Percentiles rank a stretch among this genome's conserved stretches.
These are phyloP conservation scores for Neria commutata DNA, from an alignment of 2,888 invertebrate genomes.

Conservation along the genomic window DNA sequence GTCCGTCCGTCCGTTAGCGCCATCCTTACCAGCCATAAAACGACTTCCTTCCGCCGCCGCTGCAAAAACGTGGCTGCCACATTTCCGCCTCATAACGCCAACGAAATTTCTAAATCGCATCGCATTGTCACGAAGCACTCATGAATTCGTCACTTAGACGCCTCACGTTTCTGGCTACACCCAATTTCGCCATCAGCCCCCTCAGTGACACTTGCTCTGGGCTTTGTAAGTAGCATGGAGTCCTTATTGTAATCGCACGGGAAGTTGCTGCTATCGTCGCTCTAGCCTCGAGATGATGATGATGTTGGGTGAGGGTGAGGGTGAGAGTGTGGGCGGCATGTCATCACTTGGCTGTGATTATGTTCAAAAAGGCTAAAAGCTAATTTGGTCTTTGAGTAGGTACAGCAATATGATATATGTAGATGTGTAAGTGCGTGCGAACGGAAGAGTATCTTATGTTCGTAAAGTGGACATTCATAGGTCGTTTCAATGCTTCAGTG, in stretches of 20 bases:
- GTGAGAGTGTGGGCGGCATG: constrained; percentile 16
- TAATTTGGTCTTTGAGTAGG: constrained; percentile 49
- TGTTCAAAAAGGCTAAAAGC: constrained; percentile 51
- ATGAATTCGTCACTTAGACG: not conserved
- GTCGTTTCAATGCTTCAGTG: no score
- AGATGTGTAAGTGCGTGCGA: not conserved
- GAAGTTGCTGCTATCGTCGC: constrained; percentile 32
- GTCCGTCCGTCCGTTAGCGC: constrained; percentile 1
- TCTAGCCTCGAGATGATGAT: not conserved
- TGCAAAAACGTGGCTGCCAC: constrained; percentile 4
- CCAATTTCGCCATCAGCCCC: no score
- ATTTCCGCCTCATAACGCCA: constrained; percentile 48
- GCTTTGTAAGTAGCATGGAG: no score
- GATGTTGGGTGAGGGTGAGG: not conserved
- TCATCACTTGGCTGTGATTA: constrained; percentile 44
- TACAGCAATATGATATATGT: not conserved
- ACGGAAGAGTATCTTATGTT: no score
- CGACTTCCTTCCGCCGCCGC: not conserved
- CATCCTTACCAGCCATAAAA: no score
- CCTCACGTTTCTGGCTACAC: no score
- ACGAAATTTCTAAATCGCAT: constrained; percentile 49
- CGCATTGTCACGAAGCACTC: constrained; percentile 46
- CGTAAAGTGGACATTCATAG: no score
- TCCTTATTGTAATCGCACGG: constrained; percentile 51
- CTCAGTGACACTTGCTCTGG: no score